Percentiles rank a stretch among this genome's conserved stretches.
phyloP scores from a whole-genome alignment of 1,140 invertebrate species.

The Macrobrachium rosenbergii region DNA sequence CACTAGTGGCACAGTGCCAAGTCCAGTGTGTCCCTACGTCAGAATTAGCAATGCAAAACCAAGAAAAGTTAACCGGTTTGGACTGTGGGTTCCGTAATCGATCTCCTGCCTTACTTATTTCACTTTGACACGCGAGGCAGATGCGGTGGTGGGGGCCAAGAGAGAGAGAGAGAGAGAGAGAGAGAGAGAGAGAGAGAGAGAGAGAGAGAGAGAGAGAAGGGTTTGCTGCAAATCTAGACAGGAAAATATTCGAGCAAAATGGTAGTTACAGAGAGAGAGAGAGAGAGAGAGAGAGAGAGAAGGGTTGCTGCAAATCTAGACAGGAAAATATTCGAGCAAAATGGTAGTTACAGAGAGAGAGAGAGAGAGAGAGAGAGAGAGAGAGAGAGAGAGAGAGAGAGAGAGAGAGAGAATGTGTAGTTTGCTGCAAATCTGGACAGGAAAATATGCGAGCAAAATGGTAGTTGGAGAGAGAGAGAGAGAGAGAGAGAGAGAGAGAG shows the following conservation, averaged over 20 bases:
- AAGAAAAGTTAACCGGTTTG: no score
- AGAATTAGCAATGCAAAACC: no score
- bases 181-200: background rate
- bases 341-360: background rate
- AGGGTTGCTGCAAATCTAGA: background rate
- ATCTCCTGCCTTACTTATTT: no score
- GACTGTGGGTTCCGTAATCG: no score
- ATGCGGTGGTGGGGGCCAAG: no score
- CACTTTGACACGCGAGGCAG: no score
- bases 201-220: background rate
- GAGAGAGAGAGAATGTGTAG: background rate
- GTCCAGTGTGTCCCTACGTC: no score
- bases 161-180: background rate
- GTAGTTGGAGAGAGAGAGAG: background rate
- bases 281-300: background rate
- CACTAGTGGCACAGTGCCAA: no score
- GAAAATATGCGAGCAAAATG: background rate
- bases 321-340: background rate
- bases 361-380: slow-evolving; percentile 11
- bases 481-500: background rate
- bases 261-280: background rate
- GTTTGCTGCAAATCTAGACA: background rate
- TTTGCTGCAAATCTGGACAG: background rate
- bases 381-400: background rate
- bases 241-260: background rate